Conservation (phyloP, 2,113 vertebrate species). For the Cryptotis parvus region DNA sequence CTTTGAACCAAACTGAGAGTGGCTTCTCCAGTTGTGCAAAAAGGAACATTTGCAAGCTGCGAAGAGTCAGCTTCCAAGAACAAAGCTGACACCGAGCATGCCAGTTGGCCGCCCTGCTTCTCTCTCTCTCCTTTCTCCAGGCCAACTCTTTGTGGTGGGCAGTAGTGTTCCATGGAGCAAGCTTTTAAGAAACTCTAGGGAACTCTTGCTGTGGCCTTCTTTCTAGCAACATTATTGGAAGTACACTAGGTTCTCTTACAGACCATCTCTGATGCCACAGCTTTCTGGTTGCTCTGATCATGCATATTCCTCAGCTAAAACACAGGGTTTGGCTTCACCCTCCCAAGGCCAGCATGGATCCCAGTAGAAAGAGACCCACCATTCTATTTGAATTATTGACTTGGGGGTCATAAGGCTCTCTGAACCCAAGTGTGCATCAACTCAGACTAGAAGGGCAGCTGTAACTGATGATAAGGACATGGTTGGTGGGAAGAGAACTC, state of each 20-base stretch:
- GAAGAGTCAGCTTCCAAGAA: constrained; percentile 55
- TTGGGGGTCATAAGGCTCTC: not conserved
- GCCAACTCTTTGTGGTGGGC: not conserved
- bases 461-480: too few species aligned
- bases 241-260: not conserved
- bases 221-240: not conserved
- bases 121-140: not conserved
- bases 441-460: not conserved
- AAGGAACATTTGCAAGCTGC: constrained; percentile 73
- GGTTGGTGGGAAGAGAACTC: not conserved
- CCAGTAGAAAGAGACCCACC: too few species aligned
- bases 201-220: not conserved
- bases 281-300: not conserved
- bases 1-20: constrained; percentile 47
- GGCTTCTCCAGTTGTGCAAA: constrained; percentile 69
- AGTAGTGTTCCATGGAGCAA: not conserved
- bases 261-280: too few species aligned
- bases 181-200: not conserved
- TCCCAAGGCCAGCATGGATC: not conserved
- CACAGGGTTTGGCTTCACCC: not conserved
- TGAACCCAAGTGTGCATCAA: not conserved
- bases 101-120: constrained; percentile 55
- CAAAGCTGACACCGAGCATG: constrained; percentile 17
- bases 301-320: not conserved
- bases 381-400: not conserved